These are phyloP conservation scores for Scrobipalpa atriplicella DNA, from an alignment of 2,888 invertebrate species.

Conservation along the genomic window DNA sequence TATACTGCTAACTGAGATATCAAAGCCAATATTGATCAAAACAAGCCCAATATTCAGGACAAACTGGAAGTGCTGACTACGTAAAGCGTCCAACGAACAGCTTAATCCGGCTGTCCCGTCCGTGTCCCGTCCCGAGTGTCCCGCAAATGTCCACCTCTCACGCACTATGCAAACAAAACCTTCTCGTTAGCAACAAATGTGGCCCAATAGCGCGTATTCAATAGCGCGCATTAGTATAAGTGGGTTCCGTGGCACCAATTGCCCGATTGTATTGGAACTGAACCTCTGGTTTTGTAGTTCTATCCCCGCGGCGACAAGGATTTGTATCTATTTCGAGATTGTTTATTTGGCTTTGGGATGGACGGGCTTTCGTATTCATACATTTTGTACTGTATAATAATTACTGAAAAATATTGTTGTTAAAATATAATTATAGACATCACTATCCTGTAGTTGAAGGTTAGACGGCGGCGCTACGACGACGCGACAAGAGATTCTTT, in stretches of 20 bases:
- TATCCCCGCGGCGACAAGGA: not conserved
- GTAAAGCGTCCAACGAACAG: not conserved
- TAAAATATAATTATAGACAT: no score
- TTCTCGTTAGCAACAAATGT: slow-evolving; percentile 54
- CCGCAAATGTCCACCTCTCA: slow-evolving; percentile 30
- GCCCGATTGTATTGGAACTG: slow-evolving; percentile 57
- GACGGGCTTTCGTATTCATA: not conserved
- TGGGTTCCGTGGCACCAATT: slow-evolving; percentile 58
- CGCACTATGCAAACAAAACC: slow-evolving; percentile 52
- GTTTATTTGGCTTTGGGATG: not conserved
- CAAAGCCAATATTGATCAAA: slow-evolving; percentile 37
- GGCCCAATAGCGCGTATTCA: slow-evolving; percentile 52
- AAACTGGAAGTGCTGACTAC: slow-evolving; percentile 1
- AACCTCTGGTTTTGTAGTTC: slow-evolving; percentile 24
- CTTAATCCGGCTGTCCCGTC: not conserved
- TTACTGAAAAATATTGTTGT: no score
- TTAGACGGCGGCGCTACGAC: no score
- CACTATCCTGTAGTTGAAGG: no score
- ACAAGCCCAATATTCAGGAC: not conserved
- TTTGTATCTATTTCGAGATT: not conserved
- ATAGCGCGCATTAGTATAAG: slow-evolving; percentile 67
- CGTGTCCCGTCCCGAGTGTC: not conserved
- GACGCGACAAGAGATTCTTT: no score
- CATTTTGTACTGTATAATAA: no score
- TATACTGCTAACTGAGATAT: no score